These are phyloP conservation scores for Zeugodacus cucurbitae DNA, from an alignment of 1,140 invertebrate genomes.

Conservation along the genomic window DNA sequence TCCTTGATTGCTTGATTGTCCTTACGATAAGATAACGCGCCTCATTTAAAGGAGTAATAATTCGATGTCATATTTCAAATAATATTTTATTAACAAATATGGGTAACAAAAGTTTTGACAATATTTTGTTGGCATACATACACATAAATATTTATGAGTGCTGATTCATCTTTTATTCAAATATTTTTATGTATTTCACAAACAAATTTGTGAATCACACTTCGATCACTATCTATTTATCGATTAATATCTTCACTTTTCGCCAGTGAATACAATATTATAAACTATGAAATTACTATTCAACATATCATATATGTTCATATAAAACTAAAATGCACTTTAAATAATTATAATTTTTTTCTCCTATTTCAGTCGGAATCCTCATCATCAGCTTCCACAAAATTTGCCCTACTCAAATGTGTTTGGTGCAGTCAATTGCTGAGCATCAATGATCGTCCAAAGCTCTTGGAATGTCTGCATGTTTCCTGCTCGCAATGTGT, in stretches of 20 bases:
- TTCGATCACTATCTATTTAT: too few relatives aligned
- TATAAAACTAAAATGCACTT: background rate
- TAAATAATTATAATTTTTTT: background rate
- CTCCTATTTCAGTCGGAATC: conserved; percentile 58
- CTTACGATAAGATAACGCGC: background rate
- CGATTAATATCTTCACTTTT: background rate
- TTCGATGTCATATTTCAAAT: too few relatives aligned
- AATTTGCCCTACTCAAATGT: conserved; percentile 68
- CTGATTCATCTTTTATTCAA: too few relatives aligned
- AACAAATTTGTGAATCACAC: too few relatives aligned
- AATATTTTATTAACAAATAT: too few relatives aligned
- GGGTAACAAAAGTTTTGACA: too few relatives aligned
- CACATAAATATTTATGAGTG: too few relatives aligned
- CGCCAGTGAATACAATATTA: background rate
- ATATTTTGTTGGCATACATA: too few relatives aligned
- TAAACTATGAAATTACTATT: background rate
- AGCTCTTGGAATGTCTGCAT: conserved; percentile 87
- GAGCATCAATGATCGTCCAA: conserved; percentile 73
- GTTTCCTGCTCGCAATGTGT: conserved; percentile 83
- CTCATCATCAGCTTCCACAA: conserved; percentile 64
- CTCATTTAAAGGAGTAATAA: background rate
- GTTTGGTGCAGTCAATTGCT: conserved; percentile 77
- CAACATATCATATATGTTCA: background rate
- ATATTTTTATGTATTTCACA: too few relatives aligned
- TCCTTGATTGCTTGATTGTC: background rate